A percentile compares a stretch with the other conserved stretches of the same genome.
Evolutionary conservation across 2,888 invertebrate species (phyloP).

Genomic region (Euclidia mi): DNA sequence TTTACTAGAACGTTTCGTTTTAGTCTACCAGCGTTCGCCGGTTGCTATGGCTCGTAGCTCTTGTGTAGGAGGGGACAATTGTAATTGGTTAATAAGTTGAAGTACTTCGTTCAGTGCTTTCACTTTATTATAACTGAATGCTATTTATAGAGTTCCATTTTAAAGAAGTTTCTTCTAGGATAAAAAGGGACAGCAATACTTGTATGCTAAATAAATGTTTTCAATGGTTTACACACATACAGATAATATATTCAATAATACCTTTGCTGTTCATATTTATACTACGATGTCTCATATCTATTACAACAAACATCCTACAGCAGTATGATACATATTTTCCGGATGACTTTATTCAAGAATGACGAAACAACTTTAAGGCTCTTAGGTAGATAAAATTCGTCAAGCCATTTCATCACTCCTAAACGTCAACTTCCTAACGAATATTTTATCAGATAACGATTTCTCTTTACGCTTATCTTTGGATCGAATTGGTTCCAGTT

Average conservation of each 20-base stretch:
- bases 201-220: too few species aligned
- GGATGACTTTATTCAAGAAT: not conserved
- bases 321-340: not conserved
- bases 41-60: too few species aligned
- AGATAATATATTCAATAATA: too few species aligned
- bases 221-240: too few species aligned
- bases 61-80: too few species aligned
- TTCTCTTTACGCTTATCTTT: constrained; percentile 9
- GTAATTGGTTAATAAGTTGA: too few species aligned
- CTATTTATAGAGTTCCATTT: too few species aligned
- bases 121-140: too few species aligned
- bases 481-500: constrained; percentile 10
- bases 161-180: too few species aligned
- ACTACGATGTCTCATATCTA: not conserved
- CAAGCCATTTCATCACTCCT: constrained; percentile 11
- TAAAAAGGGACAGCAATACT: too few species aligned
- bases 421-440: constrained; percentile 14
- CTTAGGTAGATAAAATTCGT: constrained; percentile 14
- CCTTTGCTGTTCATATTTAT: not conserved
- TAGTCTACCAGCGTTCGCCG: too few species aligned
- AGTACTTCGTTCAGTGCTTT: too few species aligned
- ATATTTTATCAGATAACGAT: constrained; percentile 16
- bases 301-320: not conserved
- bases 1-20: constrained; percentile 16
- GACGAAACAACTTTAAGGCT: constrained; percentile 1